Evolutionary conservation across 2,888 invertebrate species (phyloP).

Genomic region (Pheosia gnoma): DNA sequence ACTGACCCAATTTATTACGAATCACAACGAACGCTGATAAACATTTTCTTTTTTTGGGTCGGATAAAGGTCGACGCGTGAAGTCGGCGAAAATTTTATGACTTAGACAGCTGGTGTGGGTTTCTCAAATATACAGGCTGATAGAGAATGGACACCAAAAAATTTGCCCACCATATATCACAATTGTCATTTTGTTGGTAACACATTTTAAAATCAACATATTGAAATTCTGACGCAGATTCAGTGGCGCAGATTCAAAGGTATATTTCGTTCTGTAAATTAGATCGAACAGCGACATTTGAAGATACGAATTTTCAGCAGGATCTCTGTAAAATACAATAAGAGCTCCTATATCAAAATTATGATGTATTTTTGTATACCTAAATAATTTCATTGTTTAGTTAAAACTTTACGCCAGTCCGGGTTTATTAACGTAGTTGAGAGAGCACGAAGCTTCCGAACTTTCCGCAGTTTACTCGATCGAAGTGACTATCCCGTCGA

Average conservation of each 20-base stretch:
- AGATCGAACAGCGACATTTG: neutral
- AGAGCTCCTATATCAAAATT: neutral
- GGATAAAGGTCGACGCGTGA: neutral
- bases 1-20: conserved; percentile 34
- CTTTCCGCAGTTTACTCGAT: conserved; percentile 41
- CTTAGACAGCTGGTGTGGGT: neutral
- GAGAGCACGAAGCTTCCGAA: conserved; percentile 37
- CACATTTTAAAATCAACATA: too few relatives aligned
- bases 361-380: too few relatives aligned
- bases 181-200: too few relatives aligned
- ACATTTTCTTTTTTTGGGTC: conserved; percentile 10
- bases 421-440: conserved; percentile 43
- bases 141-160: too few relatives aligned
- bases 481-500: conserved; percentile 37
- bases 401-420: conserved; percentile 30
- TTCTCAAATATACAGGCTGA: neutral
- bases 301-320: neutral
- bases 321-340: neutral
- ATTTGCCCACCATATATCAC: too few relatives aligned
- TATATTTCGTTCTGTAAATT: neutral
- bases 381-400: conserved; percentile 12
- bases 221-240: too few relatives aligned
- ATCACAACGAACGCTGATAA: conserved; percentile 21
- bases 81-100: conserved; percentile 1
- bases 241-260: too few relatives aligned